phyloP scores from a whole-genome alignment of 2,888 invertebrate genomes.

The Cheilosia scutellata region DNA sequence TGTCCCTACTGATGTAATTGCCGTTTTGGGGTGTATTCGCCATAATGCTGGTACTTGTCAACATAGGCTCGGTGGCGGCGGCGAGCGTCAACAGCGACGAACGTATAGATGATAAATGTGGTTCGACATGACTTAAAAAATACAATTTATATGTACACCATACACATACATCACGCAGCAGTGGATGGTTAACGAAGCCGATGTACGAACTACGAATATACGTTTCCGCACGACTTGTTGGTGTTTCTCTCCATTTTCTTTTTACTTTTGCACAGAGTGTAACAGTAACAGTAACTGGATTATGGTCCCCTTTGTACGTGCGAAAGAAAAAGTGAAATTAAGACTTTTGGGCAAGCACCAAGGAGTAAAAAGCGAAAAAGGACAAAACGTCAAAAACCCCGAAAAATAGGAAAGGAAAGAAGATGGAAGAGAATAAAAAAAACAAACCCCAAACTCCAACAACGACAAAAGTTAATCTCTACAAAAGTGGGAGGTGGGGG shows the following conservation, averaged over 20 bases:
- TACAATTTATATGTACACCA: slow-evolving; percentile 12
- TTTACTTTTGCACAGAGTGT: not conserved
- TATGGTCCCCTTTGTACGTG: slow-evolving; percentile 52
- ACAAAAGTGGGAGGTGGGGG: slow-evolving; percentile 27
- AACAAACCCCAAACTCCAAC: slow-evolving; percentile 16
- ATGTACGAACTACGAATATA: not conserved
- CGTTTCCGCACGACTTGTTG: slow-evolving; percentile 27
- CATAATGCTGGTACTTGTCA: not conserved
- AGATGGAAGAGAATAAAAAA: not conserved
- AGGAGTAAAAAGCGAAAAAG: slow-evolving; percentile 21
- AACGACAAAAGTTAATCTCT: slow-evolving; percentile 66
- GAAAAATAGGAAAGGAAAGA: not conserved
- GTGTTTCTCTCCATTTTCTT: not conserved
- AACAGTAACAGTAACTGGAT: slow-evolving; percentile 41
- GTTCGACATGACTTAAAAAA: slow-evolving; percentile 41
- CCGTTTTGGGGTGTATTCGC: slow-evolving; percentile 17
- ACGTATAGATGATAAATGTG: slow-evolving; percentile 25
- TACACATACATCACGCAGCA: slow-evolving; percentile 1
- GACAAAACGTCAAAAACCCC: slow-evolving; percentile 18
- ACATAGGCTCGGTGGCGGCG: not conserved
- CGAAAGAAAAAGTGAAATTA: slow-evolving; percentile 46
- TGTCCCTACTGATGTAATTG: slow-evolving; percentile 7
- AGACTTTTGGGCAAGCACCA: not conserved
- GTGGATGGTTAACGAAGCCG: slow-evolving; percentile 12
- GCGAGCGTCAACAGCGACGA: not conserved